phyloP scores from a whole-genome alignment of 1,140 invertebrate species.

The Holotrichia oblita region DNA sequence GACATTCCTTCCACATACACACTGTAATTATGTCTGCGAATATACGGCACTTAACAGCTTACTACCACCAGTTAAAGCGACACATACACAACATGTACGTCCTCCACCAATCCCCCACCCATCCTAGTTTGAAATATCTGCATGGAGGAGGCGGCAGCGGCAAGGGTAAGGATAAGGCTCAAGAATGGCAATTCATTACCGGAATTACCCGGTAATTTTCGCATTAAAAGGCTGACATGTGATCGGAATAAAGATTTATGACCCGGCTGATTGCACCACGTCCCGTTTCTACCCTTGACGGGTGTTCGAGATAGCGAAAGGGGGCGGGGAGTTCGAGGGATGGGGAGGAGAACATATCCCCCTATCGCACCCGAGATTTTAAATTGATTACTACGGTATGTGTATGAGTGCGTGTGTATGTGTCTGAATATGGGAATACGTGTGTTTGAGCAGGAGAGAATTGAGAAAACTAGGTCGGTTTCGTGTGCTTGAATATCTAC shows the following conservation, averaged over 20 bases:
- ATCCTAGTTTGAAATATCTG: background rate
- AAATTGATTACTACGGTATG: conserved; percentile 2
- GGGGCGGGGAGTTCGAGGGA: background rate
- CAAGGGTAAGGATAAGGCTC: background rate
- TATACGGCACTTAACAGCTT: background rate
- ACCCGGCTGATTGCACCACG: too few species aligned
- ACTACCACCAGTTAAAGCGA: background rate
- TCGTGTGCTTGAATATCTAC: background rate
- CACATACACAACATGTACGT: too few species aligned
- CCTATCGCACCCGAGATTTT: background rate
- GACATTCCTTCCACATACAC: background rate
- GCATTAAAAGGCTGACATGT: conserved; percentile 12
- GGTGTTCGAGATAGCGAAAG: background rate
- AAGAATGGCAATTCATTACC: conserved; percentile 7
- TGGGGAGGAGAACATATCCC: background rate
- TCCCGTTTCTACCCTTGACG: background rate
- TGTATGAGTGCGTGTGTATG: background rate
- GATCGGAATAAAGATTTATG: conserved; percentile 8
- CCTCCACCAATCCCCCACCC: background rate
- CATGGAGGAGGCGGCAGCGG: background rate
- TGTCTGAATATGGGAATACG: too few species aligned
- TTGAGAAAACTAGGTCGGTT: background rate
- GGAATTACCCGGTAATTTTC: conserved; percentile 7
- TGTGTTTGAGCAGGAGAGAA: too few species aligned
- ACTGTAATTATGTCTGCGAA: background rate